Evolutionary conservation across 2,888 invertebrate species (phyloP).

Genomic region (Cosmia trapezina): DNA sequence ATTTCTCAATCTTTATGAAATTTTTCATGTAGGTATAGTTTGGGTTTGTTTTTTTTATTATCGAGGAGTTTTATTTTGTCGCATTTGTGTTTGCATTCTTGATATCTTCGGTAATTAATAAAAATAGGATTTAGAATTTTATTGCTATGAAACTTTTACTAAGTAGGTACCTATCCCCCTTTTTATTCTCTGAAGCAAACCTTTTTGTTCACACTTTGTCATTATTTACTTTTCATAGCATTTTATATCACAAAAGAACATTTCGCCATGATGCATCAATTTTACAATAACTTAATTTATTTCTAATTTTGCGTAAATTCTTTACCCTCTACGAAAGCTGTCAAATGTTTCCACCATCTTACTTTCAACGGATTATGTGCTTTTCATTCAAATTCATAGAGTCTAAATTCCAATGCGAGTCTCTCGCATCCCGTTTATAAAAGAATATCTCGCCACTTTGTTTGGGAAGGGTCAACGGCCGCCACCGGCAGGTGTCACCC

Average conservation of each 20-base stretch:
- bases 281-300: conserved; percentile 20
- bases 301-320: conserved; percentile 31
- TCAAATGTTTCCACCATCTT: conserved; percentile 4
- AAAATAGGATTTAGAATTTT: neutral
- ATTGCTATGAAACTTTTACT: neutral
- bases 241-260: neutral
- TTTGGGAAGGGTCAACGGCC: conserved; percentile 52
- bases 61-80: neutral
- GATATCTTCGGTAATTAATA: neutral
- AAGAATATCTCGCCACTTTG: conserved; percentile 49
- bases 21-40: neutral
- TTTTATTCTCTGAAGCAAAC: neutral
- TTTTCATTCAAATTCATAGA: neutral
- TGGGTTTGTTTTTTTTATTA: neutral
- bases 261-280: neutral
- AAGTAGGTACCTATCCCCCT: neutral
- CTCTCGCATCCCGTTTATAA: conserved; percentile 34
- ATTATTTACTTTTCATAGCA: neutral
- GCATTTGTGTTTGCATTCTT: neutral
- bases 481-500: conserved; percentile 58
- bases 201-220: neutral
- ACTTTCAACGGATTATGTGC: neutral
- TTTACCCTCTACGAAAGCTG: conserved; percentile 22
- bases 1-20: conserved; percentile 50
- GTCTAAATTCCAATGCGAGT: conserved; percentile 7